A percentile compares a stretch with the other conserved stretches of the same genome.
phyloP scores from a whole-genome alignment of 2,888 invertebrate genomes.

The Crioceris asparagi region DNA sequence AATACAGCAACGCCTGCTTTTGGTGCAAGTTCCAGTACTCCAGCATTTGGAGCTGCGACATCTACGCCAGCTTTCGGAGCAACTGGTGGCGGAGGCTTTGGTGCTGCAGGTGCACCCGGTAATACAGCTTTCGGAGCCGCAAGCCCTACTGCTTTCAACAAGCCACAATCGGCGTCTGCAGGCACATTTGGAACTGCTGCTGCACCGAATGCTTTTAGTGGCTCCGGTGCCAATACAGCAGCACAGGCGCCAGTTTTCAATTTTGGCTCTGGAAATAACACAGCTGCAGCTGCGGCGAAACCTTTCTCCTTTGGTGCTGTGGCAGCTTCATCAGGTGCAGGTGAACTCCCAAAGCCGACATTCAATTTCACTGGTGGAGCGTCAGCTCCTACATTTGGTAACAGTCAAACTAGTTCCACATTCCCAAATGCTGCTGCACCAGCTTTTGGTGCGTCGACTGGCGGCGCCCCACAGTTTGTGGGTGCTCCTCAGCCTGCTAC shows the following conservation, averaged over 20 bases:
- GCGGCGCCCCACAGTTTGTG: background rate
- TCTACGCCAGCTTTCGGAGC: constrained; percentile 7
- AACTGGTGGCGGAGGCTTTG: constrained; percentile 16
- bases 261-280: constrained; percentile 10
- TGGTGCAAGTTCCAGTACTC: background rate
- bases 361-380: constrained; percentile 19
- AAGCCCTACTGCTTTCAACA: constrained; percentile 1
- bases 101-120: constrained; percentile 7
- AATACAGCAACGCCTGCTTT: background rate
- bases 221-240: constrained; percentile 2
- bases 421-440: constrained; percentile 8
- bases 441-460: constrained; percentile 12
- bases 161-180: too few relatives aligned
- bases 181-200: constrained; percentile 13
- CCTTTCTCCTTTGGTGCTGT: constrained; percentile 18
- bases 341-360: constrained; percentile 13
- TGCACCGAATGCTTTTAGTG: constrained; percentile 5
- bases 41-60: constrained; percentile 4
- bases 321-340: constrained; percentile 5
- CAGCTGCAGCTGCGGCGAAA: constrained; percentile 11
- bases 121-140: constrained; percentile 1
- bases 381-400: constrained; percentile 16
- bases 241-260: constrained; percentile 9
- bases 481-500: too few relatives aligned
- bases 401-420: constrained; percentile 9